Evolutionary conservation across 2,797 vertebrate species (phyloP).

Genomic region (Buceros bicornis): DNA sequence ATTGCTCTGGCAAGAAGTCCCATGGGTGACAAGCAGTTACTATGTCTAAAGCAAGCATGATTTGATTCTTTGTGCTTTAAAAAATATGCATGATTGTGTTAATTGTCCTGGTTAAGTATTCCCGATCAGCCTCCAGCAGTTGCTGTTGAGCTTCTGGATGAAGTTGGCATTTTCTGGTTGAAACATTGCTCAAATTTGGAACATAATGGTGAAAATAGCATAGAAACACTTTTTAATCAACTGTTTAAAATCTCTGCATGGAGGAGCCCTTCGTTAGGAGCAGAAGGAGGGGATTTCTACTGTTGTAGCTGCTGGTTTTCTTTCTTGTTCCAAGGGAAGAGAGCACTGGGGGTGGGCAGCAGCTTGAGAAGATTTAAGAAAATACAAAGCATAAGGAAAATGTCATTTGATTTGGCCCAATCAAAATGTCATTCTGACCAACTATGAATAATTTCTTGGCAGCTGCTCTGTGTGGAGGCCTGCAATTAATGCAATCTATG

Average conservation of each 20-base stretch:
- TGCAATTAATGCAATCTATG: slow-evolving; percentile 60
- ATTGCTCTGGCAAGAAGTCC: neutral
- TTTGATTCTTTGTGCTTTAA: neutral
- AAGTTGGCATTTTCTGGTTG: slow-evolving; percentile 59
- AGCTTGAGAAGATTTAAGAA: slow-evolving; percentile 19
- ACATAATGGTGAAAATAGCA: slow-evolving; percentile 39
- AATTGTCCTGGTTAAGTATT: slow-evolving; percentile 61
- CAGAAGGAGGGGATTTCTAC: neutral
- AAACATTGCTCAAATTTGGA: slow-evolving; percentile 60
- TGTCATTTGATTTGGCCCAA: slow-evolving; percentile 62
- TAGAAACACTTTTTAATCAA: slow-evolving; percentile 29
- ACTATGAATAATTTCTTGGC: slow-evolving; percentile 66
- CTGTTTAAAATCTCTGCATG: neutral
- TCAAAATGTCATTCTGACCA: slow-evolving; percentile 71
- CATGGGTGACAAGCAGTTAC: neutral
- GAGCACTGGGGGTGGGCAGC: neutral
- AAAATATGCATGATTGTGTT: neutral
- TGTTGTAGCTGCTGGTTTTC: neutral
- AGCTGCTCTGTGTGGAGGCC: slow-evolving; percentile 19
- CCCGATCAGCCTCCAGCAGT: slow-evolving; percentile 69
- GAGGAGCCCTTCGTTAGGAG: neutral
- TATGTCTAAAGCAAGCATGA: neutral
- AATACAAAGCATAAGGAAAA: slow-evolving; percentile 49
- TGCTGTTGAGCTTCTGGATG: slow-evolving; percentile 66
- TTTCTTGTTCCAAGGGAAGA: neutral